Evolutionary conservation across 92 coral and sea anemone genomes (phyloP).

Genomic region (Phenganax subtilis): DNA sequence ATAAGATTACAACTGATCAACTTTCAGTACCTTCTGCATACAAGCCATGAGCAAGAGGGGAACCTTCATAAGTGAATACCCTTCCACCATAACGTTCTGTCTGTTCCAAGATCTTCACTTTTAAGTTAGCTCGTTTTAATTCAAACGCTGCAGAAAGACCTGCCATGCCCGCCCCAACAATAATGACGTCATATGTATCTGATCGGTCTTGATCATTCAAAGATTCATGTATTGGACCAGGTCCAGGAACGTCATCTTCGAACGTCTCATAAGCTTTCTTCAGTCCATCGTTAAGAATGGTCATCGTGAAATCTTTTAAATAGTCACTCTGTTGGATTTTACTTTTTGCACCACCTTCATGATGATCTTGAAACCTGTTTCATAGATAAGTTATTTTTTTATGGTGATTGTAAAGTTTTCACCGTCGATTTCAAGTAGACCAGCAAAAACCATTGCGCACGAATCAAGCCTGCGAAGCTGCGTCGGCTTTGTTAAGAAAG

Average conservation of each 20-base stretch:
- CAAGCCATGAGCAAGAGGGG: conserved; percentile 41
- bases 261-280: conserved; percentile 33
- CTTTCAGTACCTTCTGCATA: conserved; percentile 40
- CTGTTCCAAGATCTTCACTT: conserved; percentile 34
- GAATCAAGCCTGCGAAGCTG: too few species aligned
- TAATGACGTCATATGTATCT: conserved; percentile 8
- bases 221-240: conserved; percentile 2
- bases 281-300: conserved; percentile 33
- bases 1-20: conserved; percentile 3
- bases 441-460: too few species aligned
- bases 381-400: too few species aligned
- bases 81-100: conserved; percentile 35
- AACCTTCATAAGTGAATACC: conserved; percentile 20
- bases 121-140: conserved; percentile 33
- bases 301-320: conserved; percentile 38
- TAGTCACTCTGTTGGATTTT: conserved; percentile 49
- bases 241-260: not conserved
- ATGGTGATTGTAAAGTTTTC: too few species aligned
- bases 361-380: too few species aligned
- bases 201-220: not conserved
- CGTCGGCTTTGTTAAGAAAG: too few species aligned
- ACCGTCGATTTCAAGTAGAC: too few species aligned
- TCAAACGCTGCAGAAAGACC: conserved; percentile 47
- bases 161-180: conserved; percentile 44
- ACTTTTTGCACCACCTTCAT: not conserved